phyloP scores from a whole-genome alignment of 2,888 invertebrate genomes.

The Thecophora atra region DNA sequence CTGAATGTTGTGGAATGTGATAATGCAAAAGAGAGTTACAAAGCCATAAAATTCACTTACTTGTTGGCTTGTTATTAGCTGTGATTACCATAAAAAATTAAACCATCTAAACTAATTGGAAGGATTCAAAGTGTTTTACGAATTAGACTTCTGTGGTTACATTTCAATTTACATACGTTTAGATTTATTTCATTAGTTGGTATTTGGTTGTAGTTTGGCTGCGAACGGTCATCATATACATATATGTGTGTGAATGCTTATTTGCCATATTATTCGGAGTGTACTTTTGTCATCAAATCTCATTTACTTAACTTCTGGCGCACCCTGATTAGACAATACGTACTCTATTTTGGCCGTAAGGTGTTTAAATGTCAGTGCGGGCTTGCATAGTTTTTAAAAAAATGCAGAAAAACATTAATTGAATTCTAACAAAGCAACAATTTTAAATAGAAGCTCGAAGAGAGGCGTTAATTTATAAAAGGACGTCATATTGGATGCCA shows the following conservation, averaged over 20 bases:
- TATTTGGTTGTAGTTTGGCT: constrained; percentile 1
- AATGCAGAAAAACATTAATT: constrained; percentile 18
- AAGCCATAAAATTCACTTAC: constrained; percentile 13
- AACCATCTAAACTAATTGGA: neutral
- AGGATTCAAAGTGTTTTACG: neutral
- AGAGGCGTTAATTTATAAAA: constrained; percentile 23
- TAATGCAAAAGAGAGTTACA: constrained; percentile 2
- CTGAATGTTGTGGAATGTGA: constrained; percentile 26
- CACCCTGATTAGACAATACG: constrained; percentile 5
- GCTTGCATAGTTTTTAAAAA: neutral
- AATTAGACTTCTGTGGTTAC: neutral
- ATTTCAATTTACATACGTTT: constrained; percentile 1
- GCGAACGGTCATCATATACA: neutral
- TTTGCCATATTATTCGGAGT: constrained; percentile 19
- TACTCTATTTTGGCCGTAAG: neutral
- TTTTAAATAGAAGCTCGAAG: constrained; percentile 12
- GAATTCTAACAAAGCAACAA: constrained; percentile 19
- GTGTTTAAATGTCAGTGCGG: constrained; percentile 7
- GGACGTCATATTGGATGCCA: constrained; percentile 51
- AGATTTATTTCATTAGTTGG: constrained; percentile 1
- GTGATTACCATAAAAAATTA: neutral
- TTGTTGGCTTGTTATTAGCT: neutral
- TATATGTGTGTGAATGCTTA: constrained; percentile 24
- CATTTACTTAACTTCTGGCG: too few species aligned
- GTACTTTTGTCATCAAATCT: constrained; percentile 1